Conservation (phyloP, 23 tunicate species). For the Trididemnum nubilum region DNA sequence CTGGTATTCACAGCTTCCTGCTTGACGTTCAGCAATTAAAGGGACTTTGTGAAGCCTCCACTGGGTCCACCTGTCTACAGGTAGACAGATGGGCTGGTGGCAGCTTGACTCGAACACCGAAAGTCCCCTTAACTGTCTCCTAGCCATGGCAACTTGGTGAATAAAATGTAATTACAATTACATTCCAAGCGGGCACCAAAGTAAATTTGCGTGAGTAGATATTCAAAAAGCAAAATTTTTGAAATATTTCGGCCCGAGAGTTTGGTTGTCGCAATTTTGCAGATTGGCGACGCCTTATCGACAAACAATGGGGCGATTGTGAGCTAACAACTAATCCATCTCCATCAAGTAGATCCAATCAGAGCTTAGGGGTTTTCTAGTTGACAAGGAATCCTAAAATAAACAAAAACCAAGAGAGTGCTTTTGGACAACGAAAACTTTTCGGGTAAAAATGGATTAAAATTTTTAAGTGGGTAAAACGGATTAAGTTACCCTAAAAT, state of each 20-base stretch:
- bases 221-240: too few relatives aligned
- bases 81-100: too few relatives aligned
- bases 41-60: too few relatives aligned
- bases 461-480: conserved; percentile 10
- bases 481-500: conserved; percentile 18
- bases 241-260: not conserved
- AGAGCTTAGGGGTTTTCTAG: not conserved
- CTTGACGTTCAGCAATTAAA: too few relatives aligned
- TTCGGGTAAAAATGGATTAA: conserved; percentile 6
- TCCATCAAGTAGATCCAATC: conserved; percentile 11
- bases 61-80: too few relatives aligned
- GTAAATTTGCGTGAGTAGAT: too few relatives aligned
- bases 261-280: conserved; percentile 1
- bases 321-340: conserved; percentile 30
- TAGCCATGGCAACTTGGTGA: too few relatives aligned
- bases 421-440: not conserved
- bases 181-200: too few relatives aligned
- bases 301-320: conserved; percentile 27
- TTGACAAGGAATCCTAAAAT: conserved; percentile 8
- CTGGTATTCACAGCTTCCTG: too few relatives aligned
- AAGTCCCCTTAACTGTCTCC: too few relatives aligned
- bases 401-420: conserved; percentile 7
- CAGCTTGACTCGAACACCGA: too few relatives aligned
- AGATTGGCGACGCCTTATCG: conserved; percentile 46
- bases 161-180: too few relatives aligned